Percentiles rank a stretch among this genome's conserved stretches.
Evolutionary conservation across 2,113 vertebrate genomes (phyloP).

Genomic region (Notarius quadriscutis): DNA sequence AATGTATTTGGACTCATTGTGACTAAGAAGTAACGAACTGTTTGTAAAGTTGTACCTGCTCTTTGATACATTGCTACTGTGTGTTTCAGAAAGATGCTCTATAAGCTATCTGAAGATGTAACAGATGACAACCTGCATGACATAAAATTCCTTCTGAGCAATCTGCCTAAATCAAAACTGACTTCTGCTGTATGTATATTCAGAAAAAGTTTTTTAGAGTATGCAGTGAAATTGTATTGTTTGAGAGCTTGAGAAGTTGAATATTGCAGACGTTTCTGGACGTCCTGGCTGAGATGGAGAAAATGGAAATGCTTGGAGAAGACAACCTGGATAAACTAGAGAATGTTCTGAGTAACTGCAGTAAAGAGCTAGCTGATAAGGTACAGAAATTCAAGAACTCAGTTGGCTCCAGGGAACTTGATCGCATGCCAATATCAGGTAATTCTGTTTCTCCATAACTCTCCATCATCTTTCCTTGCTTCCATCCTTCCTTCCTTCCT

Average conservation of each 20-base stretch:
- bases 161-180: constrained; percentile 56
- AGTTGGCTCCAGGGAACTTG: neutral
- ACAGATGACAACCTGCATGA: constrained; percentile 48
- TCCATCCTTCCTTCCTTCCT: neutral
- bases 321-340: constrained; percentile 52
- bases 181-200: constrained; percentile 61
- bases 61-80: neutral
- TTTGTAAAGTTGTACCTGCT: neutral
- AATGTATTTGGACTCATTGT: neutral
- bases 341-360: neutral
- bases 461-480: neutral
- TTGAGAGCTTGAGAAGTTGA: neutral
- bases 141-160: constrained; percentile 64
- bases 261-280: constrained; percentile 66
- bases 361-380: constrained; percentile 55
- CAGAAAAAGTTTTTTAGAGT: neutral
- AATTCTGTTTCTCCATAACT: neutral
- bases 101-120: constrained; percentile 61
- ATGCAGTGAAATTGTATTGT: neutral
- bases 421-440: neutral
- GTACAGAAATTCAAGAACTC: constrained; percentile 26
- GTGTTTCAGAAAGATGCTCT: constrained; percentile 70
- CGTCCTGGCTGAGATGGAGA: constrained; percentile 73
- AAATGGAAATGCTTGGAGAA: constrained; percentile 52
- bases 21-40: neutral